These are phyloP conservation scores for Pseudorhombus dupliciocellatus DNA, from an alignment of 2,113 vertebrate species.

Conservation along the genomic window DNA sequence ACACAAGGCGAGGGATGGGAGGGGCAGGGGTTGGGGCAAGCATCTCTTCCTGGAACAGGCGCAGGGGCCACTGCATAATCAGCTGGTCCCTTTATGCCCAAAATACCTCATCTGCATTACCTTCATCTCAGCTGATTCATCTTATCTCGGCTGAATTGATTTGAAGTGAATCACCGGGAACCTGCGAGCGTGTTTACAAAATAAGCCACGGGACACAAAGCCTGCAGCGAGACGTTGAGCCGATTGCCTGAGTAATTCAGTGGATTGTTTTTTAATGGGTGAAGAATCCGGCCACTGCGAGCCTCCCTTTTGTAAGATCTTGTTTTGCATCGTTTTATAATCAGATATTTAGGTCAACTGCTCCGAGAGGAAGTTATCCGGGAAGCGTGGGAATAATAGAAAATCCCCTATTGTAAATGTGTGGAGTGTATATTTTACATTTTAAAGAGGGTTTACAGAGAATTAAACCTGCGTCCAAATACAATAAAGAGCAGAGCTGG, in stretches of 20 bases:
- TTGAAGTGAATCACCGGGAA: conserved; percentile 59
- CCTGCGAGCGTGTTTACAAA: conserved; percentile 65
- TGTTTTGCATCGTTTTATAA: conserved; percentile 52
- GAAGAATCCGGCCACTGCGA: conserved; percentile 38
- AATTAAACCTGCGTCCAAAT: conserved; percentile 11
- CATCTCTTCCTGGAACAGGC: conserved; percentile 57
- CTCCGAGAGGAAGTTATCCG: conserved; percentile 11
- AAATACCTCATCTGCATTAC: conserved; percentile 73
- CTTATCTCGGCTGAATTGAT: conserved; percentile 59
- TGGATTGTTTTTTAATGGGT: conserved; percentile 49
- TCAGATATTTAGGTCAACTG: conserved; percentile 60
- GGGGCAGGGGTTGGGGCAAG: conserved; percentile 2
- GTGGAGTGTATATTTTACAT: conserved; percentile 47
- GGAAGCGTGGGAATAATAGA: conserved; percentile 37
- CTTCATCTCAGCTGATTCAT: conserved; percentile 52
- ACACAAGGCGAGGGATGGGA: conserved; percentile 5
- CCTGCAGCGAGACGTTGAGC: conserved; percentile 45
- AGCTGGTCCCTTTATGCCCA: conserved; percentile 55
- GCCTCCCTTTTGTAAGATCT: conserved; percentile 37
- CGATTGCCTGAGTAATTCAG: conserved; percentile 33
- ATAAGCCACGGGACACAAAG: conserved; percentile 53
- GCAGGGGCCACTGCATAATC: conserved; percentile 59
- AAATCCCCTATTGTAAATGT: conserved; percentile 35
- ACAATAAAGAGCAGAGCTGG: conserved; percentile 1
- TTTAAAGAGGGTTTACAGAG: conserved; percentile 22